Base-by-base conservation (phyloP, 2,113 vertebrate genomes). In the Dendrocopos noguchii region DNA sequence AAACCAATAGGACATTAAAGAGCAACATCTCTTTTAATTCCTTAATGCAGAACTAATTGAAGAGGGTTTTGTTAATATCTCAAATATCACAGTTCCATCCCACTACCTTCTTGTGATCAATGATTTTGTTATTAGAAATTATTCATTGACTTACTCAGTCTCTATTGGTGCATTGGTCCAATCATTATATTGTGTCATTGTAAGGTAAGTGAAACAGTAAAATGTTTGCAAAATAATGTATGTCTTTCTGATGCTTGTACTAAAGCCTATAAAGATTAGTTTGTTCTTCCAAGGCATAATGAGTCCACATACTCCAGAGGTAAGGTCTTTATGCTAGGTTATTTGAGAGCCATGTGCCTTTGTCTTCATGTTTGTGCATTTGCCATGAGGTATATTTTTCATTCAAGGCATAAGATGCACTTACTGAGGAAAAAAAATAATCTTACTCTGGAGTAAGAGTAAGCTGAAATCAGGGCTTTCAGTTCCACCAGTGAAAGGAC, bases 211-310 rank as follows among this genome's bases (percentile, higher is more conserved):
- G 67, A 80, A 56, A 75, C 61, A 56, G 31, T 60, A 53, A 84
- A 74, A 52, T 65, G 10, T 84, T 90, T 88, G 57, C 25, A 42
- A 84, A 81, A 74, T 80, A 85, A 68, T 67, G 19, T 31, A 15
- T 88, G 80, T 92, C 47, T 90, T 88, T 86, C 33, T 80, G 70
- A 25, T 88, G 31, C 31, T 78, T 72, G 15, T 56, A 92, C 74
- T 52, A 52, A 80, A 80, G 20, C 36, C 42, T 56, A 9, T 77
- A 63, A 66, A 39, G 42, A 18, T 28, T 60, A 33, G 3, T 10
- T 84, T 81, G 31, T 88, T 92, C 39, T 80, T 87, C 70, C 53
- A 75, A 6, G 19, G 81, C 20, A 7, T 53, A 86, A 86, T 33
- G 21, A 86, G 60, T 28, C 57, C 27, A 56, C 15, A 25, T 34